phyloP scores from a whole-genome alignment of 2,113 vertebrate genomes.

The Lophius piscatorius region DNA sequence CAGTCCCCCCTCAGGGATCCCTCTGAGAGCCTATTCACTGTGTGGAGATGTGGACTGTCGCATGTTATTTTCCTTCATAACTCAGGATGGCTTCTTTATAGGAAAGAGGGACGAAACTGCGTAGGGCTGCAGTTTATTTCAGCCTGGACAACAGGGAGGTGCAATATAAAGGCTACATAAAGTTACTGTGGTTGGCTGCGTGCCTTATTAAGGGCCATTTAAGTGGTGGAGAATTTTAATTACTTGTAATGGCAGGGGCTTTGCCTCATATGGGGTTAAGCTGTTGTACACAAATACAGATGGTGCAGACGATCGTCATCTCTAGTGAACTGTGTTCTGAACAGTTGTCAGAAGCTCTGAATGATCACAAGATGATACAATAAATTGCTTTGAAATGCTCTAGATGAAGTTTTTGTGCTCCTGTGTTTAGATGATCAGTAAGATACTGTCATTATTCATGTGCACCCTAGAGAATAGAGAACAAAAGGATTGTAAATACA shows the following conservation, averaged over 20 bases:
- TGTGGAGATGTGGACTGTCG: background rate
- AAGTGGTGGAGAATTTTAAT: conserved; percentile 39
- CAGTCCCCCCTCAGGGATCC: background rate
- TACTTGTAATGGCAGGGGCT: conserved; percentile 11
- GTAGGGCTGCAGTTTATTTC: conserved; percentile 1
- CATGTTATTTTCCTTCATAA: background rate
- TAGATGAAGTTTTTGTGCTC: background rate
- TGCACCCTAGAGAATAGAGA: background rate
- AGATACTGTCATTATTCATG: too few species aligned
- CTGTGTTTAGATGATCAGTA: too few species aligned
- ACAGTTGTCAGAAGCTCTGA: background rate
- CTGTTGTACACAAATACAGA: background rate
- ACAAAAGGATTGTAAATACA: conserved; percentile 6
- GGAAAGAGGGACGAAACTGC: background rate
- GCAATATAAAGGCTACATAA: conserved; percentile 1
- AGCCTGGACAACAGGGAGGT: background rate
- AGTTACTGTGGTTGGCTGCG: conserved; percentile 9
- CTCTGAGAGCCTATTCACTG: too few species aligned
- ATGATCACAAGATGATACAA: background rate
- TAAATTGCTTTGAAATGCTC: too few species aligned
- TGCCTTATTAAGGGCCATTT: conserved; percentile 25
- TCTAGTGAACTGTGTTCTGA: background rate
- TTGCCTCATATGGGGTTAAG: conserved; percentile 3
- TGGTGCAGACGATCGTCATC: background rate
- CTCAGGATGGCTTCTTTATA: conserved; percentile 2